phyloP scores from a whole-genome alignment of 2,797 vertebrate species.

The Echiichthys vipera region DNA sequence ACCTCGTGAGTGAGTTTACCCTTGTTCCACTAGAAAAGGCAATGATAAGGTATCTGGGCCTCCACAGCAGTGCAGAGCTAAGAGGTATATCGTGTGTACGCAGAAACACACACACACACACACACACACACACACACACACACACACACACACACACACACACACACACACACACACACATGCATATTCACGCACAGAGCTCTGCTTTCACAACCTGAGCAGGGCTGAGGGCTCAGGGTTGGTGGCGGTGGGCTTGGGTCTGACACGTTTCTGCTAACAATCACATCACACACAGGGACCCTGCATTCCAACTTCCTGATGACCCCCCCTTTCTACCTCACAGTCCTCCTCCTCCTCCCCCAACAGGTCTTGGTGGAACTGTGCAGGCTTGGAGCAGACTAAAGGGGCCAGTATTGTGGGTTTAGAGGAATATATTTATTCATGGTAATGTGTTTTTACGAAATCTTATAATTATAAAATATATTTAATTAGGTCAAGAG shows the following conservation, averaged over 20 bases:
- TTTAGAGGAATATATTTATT: neutral
- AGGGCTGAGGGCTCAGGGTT: constrained; percentile 67
- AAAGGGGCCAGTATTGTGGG: constrained; percentile 10
- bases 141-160: neutral
- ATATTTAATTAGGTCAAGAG: neutral
- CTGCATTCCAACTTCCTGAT: constrained; percentile 91
- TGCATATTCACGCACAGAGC: constrained; percentile 51
- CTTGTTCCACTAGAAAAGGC: constrained; percentile 77
- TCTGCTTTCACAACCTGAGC: constrained; percentile 70
- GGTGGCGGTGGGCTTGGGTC: constrained; percentile 79
- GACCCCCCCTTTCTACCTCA: constrained; percentile 72
- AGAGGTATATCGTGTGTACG: constrained; percentile 26
- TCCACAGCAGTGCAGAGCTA: constrained; percentile 58
- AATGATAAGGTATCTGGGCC: constrained; percentile 80
- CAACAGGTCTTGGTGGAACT: constrained; percentile 38
- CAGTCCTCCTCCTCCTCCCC: constrained; percentile 42
- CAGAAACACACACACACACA: constrained; percentile 18
- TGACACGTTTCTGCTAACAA: constrained; percentile 97
- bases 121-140: constrained; percentile 13
- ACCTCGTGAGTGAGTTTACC: constrained; percentile 69
- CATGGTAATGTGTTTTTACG: constrained; percentile 2
- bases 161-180: neutral
- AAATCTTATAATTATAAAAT: neutral
- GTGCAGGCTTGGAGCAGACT: constrained; percentile 25
- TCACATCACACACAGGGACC: constrained; percentile 95